Base-by-base conservation (phyloP, 2,888 invertebrate species). In the Drosophila mimetica region DNA sequence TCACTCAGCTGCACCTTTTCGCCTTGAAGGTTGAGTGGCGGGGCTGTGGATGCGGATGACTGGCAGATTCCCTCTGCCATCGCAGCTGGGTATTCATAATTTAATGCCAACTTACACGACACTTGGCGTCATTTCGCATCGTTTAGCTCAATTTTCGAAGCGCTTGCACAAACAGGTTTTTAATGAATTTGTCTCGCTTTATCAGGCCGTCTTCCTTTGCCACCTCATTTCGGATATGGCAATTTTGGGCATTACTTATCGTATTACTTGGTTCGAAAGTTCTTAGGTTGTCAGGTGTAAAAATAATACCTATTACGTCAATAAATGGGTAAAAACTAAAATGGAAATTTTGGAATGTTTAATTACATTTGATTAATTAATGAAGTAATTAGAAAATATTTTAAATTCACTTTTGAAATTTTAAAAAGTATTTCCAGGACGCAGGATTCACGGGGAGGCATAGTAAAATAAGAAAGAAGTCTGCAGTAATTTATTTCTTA, bases 51-150 rank as follows among this genome's bases (percentile, higher is more conserved):
- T 13, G 30, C 53, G 60, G 64, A 77, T 81, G 85, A 79, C 69
- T 79, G 74, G 82, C 74, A 71, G 64, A 67, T 77, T 71, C 37
- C 18, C 37, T 32, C 25, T 76, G 72, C 72, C 74, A 52, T 72
- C 74, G 63, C 73, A 78, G 83, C 71, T 77, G 74, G 72, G 80
- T 80, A 84, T 84, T 84, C 80, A 86, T 84, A 84, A 86, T 84
- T 84, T 83, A 83, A 64, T 74, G 71, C 71, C 74, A 59, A 74
- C 80, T 82, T 82, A 82, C 77, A 71, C 75, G 79, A 79, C 79
- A 74, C 74, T 80, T 71, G 71, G 63, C 76, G 71, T 69, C 83
- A 74, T 74, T 83, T 70, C 80, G 67, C 76, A 83, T 79, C 74
- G 76, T 83, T 86, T 73, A 83, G 82, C 58, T 65, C 74, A 77